phyloP scores from a whole-genome alignment of 2,888 invertebrate genomes.

The Chloromyia formosa region DNA sequence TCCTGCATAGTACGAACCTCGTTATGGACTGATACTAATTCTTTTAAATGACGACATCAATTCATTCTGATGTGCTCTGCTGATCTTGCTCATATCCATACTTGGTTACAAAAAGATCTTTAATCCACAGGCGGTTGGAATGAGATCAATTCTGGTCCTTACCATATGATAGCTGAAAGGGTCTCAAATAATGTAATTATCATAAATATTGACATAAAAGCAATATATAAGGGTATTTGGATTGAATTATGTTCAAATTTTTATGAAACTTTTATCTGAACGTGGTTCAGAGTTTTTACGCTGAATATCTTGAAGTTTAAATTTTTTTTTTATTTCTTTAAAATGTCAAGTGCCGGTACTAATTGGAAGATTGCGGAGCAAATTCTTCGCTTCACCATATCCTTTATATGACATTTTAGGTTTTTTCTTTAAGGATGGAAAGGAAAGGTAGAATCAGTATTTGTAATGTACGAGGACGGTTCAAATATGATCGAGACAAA shows the following conservation, averaged over 20 bases:
- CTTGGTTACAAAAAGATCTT: background rate
- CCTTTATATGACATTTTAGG: no score
- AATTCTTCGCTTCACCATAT: no score
- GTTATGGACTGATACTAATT: constrained; percentile 27
- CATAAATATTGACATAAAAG: constrained; percentile 32
- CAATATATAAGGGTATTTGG: constrained; percentile 35
- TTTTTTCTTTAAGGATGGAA: no score
- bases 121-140: constrained; percentile 25
- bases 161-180: background rate
- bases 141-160: constrained; percentile 21
- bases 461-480: no score
- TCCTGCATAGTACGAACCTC: background rate
- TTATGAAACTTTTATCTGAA: background rate
- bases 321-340: no score
- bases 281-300: no score
- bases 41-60: constrained; percentile 39
- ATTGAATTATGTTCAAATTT: constrained; percentile 3
- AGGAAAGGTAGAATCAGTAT: no score
- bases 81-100: constrained; percentile 7
- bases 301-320: no score
- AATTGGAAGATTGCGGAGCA: no score
- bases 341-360: no score
- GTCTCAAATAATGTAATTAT: constrained; percentile 28
- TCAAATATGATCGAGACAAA: no score
- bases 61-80: constrained; percentile 8